Base-by-base conservation (phyloP, 2,113 vertebrate genomes). In the Actenoides lindsayi region DNA sequence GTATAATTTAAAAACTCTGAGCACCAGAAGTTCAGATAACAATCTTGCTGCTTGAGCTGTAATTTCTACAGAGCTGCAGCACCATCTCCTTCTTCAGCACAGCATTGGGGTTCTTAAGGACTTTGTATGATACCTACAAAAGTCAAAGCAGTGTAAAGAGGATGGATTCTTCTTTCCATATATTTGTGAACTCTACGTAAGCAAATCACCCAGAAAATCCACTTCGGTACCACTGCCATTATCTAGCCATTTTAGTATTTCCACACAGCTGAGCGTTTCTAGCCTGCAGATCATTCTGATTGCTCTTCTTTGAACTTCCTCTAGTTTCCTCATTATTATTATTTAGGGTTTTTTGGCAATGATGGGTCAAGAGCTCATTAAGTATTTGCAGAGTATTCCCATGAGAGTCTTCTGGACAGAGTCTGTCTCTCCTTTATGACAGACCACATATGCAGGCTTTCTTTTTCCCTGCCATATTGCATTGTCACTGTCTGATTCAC, bases 381-480 rank as follows among this genome's bases (percentile, higher is more conserved):
- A 91, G 20, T 92, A 82, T 92, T 95, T 81, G 68, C 77, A 67
- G 89, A 57, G 31, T 21, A 86, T 90, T 94, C 94, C 85, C 79
- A 53, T 0, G 2, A 75, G 95, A 89, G 44, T 31, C 59, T 87
- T 87, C 86, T 94, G 74, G 74, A 92, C 74, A 83, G 48, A 73
- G 50, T 59, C 44, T 95, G 1, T 89, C 83, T 88, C 56, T 90
- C 73, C 53, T 73, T 78, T 91, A 76, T 89, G 89, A 94, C 91
- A 83, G 48, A 89, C 70, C 16, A 60, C 62, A 93, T 95, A 94
- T 94, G 16, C 87, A 94, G 81, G 31, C 44, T 83, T 81, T 65
- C 65, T 91, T 92, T 68, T 94, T 50, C 62, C 31, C 57, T 96
- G 90, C 94, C 74, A 67, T 95, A 33, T 54, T 96, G 83, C 65